Evolutionary conservation across 1,140 invertebrate genomes (phyloP).

Genomic region (Argopecten irradians): DNA sequence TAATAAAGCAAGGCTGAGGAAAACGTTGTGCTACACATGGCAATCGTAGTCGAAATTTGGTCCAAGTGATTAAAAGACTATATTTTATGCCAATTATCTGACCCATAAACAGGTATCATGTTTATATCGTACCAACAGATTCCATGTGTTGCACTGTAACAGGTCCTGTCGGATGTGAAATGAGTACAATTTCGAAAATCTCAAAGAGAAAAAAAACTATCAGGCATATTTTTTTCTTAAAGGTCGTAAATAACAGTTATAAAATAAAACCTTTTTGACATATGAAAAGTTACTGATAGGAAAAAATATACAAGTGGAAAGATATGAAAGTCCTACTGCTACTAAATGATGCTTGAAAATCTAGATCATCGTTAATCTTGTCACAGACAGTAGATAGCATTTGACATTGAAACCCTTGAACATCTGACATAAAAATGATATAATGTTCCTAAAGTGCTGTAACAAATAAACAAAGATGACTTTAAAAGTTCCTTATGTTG

Average conservation of each 20-base stretch:
- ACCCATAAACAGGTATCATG: slow-evolving; percentile 2
- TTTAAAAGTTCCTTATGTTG: too few species aligned
- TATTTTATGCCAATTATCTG: background rate
- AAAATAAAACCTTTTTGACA: background rate
- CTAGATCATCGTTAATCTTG: too few species aligned
- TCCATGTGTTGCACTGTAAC: background rate
- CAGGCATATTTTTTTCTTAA: too few species aligned
- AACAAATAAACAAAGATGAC: too few species aligned
- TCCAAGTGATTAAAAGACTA: background rate
- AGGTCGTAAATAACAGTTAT: too few species aligned
- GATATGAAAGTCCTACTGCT: too few species aligned
- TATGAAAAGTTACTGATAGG: background rate
- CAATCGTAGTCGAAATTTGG: background rate
- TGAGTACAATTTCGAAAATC: background rate
- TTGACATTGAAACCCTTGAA: too few species aligned
- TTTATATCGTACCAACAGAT: background rate
- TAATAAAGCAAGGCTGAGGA: background rate
- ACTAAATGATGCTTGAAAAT: too few species aligned
- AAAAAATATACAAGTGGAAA: background rate
- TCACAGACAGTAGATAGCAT: too few species aligned
- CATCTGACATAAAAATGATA: background rate
- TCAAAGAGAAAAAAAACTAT: background rate
- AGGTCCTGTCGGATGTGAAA: background rate
- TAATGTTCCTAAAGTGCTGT: too few species aligned
- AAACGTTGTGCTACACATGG: background rate